These are phyloP conservation scores for Rotaria socialis DNA, from an alignment of 2,888 invertebrate genomes.

Conservation along the genomic window DNA sequence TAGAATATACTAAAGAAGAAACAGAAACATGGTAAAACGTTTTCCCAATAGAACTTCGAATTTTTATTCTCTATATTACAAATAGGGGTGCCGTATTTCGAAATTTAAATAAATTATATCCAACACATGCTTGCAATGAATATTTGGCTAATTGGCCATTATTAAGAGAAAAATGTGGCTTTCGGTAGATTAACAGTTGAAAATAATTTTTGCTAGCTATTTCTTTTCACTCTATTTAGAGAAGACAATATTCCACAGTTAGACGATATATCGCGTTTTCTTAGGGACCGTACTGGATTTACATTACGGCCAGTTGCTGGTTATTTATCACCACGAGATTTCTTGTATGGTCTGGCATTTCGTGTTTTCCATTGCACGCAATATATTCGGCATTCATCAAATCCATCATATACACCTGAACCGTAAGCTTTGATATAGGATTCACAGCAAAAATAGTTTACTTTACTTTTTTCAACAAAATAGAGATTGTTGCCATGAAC, in stretches of 20 bases:
- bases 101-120: constrained; percentile 79
- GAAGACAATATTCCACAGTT: constrained; percentile 87
- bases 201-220: not conserved
- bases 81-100: constrained; percentile 67
- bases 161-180: constrained; percentile 69
- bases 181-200: constrained; percentile 50
- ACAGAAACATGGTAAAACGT: constrained; percentile 71
- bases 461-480: too few relatives aligned
- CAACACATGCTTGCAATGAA: constrained; percentile 90
- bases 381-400: constrained; percentile 89
- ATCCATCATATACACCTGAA: constrained; percentile 96
- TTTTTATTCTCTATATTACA: too few relatives aligned
- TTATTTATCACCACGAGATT: constrained; percentile 74
- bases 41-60: not conserved
- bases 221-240: constrained; percentile 55
- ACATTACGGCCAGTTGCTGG: constrained; percentile 86
- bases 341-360: constrained; percentile 73
- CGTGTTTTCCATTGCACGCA: constrained; percentile 79
- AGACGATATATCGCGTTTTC: constrained; percentile 79
- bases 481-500: constrained; percentile 94
- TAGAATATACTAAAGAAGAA: constrained; percentile 84
- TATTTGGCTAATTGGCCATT: constrained; percentile 93
- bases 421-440: constrained; percentile 69
- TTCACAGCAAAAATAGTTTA: not conserved
- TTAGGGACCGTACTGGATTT: constrained; percentile 82